Percentiles rank a stretch among this genome's conserved stretches.
These are phyloP conservation scores for Rhodinocichla rosea DNA, from an alignment of 2,113 vertebrate species.

Conservation along the genomic window DNA sequence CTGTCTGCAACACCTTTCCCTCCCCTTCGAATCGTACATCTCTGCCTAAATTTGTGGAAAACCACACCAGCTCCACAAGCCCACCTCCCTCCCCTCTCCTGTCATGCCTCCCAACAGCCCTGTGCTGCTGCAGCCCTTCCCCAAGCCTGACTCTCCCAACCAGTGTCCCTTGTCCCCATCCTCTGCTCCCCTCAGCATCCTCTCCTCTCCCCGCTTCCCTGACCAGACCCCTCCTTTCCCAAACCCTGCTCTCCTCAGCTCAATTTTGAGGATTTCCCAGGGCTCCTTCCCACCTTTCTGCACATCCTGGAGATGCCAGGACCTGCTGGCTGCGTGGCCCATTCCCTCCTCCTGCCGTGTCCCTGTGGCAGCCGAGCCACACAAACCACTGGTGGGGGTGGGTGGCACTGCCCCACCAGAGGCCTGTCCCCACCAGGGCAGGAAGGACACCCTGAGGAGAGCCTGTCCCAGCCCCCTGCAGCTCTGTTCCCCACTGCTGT, in stretches of 20 bases:
- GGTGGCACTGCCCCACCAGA: accelerated
- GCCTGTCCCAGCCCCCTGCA: neutral
- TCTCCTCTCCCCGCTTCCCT: neutral
- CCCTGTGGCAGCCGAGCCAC: neutral
- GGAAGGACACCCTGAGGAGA: neutral
- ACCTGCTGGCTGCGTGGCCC: neutral
- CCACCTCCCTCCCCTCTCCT: accelerated
- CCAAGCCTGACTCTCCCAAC: accelerated
- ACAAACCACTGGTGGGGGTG: accelerated
- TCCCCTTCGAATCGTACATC: neutral
- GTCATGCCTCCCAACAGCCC: neutral
- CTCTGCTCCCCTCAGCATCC: neutral
- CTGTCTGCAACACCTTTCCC: neutral
- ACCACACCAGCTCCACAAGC: neutral
- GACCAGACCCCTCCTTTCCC: neutral
- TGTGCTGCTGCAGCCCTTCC: neutral
- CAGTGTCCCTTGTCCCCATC: accelerated
- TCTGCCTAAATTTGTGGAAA: neutral
- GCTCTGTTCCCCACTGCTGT: accelerated
- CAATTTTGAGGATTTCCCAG: neutral
- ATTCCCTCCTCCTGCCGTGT: accelerated
- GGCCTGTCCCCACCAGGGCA: neutral
- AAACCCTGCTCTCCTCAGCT: neutral
- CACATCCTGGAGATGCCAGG: neutral
- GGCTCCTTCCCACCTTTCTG: neutral